Conservation (phyloP, 2,113 vertebrate species). For the Oncorhynchus keta region DNA sequence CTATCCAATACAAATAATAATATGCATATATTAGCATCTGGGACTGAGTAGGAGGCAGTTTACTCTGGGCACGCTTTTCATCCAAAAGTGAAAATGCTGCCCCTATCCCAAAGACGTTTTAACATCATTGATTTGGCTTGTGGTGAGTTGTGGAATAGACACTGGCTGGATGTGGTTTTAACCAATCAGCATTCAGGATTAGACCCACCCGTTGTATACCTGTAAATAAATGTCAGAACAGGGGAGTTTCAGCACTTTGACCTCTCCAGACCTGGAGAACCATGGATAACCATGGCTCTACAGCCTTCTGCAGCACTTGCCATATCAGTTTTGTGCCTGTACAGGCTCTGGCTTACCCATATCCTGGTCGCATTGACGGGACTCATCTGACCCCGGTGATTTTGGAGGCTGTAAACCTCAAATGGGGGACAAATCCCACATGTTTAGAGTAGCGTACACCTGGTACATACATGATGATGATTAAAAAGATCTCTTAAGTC, state of each 20-base stretch:
- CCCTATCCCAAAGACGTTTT: too few species aligned
- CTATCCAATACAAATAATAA: too few species aligned
- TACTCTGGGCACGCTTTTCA: too few species aligned
- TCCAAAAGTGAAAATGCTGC: too few species aligned
- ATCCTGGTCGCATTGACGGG: not conserved
- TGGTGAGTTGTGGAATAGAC: too few species aligned
- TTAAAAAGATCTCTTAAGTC: not conserved
- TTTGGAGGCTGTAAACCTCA: not conserved
- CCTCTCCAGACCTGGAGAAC: not conserved
- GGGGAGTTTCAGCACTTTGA: not conserved
- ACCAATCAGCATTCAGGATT: too few species aligned
- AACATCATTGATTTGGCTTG: too few species aligned
- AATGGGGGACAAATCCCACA: not conserved
- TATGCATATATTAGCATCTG: too few species aligned
- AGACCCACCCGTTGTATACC: too few species aligned
- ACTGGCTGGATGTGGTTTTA: too few species aligned
- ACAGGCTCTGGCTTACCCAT: not conserved
- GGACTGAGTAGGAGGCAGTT: too few species aligned
- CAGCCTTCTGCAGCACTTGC: slow-evolving; percentile 8
- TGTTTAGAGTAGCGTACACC: not conserved
- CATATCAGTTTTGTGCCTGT: not conserved
- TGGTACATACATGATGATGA: not conserved
- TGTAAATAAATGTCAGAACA: not conserved
- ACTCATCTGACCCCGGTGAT: not conserved
- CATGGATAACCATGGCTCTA: too few species aligned